These are phyloP conservation scores for Trisateles emortualis DNA, from an alignment of 2,888 invertebrate genomes.

Conservation along the genomic window DNA sequence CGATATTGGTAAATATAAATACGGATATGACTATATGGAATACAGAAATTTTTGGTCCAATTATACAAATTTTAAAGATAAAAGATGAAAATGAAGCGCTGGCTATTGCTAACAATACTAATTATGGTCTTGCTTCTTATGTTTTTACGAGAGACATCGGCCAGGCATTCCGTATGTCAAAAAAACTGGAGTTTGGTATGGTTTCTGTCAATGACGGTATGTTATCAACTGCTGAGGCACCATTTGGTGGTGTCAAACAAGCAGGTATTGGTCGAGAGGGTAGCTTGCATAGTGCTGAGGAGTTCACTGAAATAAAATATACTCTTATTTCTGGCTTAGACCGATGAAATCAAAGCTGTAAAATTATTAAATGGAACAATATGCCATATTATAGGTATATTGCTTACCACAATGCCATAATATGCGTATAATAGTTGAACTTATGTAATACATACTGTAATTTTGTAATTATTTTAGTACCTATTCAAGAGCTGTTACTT, in stretches of 20 bases:
- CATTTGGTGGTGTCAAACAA: conserved; percentile 99
- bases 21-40: conserved; percentile 93
- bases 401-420: too few species aligned
- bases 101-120: conserved; percentile 92
- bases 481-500: too few species aligned
- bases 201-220: conserved; percentile 98
- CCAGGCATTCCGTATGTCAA: conserved; percentile 96
- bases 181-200: conserved; percentile 96
- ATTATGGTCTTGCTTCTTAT: conserved; percentile 97
- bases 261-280: conserved; percentile 98
- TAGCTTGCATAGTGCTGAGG: conserved; percentile 96
- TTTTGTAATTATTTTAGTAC: too few species aligned
- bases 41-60: conserved; percentile 98
- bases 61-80: conserved; percentile 95
- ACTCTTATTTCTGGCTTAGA: conserved; percentile 89
- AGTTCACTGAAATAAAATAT: conserved; percentile 96
- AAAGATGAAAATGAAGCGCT: conserved; percentile 95
- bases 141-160: conserved; percentile 96
- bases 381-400: too few species aligned
- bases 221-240: conserved; percentile 96
- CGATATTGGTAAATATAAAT: conserved; percentile 93
- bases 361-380: too few species aligned
- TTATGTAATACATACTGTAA: too few species aligned
- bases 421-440: too few species aligned
- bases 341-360: conserved; percentile 51